Evolutionary conservation across 2,888 invertebrate genomes (phyloP).

Genomic region (Thelaira solivaga): DNA sequence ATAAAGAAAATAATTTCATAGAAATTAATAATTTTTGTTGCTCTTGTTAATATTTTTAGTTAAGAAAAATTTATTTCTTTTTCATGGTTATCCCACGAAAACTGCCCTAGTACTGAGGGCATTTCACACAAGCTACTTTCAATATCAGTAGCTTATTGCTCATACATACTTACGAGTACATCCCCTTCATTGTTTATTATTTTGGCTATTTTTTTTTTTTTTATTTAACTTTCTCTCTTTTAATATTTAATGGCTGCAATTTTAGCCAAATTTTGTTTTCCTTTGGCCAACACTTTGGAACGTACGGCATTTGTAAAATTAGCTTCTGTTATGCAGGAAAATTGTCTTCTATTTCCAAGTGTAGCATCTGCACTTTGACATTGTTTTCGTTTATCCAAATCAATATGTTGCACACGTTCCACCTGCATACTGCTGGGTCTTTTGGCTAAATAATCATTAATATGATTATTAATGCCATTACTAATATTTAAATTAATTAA

Average conservation of each 20-base stretch:
- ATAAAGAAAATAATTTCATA: too few species aligned
- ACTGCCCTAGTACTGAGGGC: too few species aligned
- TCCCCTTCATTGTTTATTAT: too few species aligned
- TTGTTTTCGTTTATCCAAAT: slow-evolving; percentile 66
- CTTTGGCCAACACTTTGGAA: slow-evolving; percentile 67
- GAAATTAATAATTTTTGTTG: too few species aligned
- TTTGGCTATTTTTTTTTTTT: too few species aligned
- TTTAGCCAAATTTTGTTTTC: slow-evolving; percentile 69
- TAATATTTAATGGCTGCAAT: slow-evolving; percentile 64
- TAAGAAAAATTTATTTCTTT: too few species aligned
- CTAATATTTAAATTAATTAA: slow-evolving; percentile 80
- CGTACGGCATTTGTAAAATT: slow-evolving; percentile 80
- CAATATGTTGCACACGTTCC: slow-evolving; percentile 71
- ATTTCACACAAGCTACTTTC: too few species aligned
- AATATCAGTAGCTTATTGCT: too few species aligned
- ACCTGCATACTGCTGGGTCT: slow-evolving; percentile 76
- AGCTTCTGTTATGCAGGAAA: slow-evolving; percentile 78
- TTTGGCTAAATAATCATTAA: slow-evolving; percentile 71
- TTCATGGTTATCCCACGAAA: too few species aligned
- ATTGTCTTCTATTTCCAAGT: slow-evolving; percentile 57
- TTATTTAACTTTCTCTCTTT: too few species aligned
- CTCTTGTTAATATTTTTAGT: too few species aligned
- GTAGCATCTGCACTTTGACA: slow-evolving; percentile 65
- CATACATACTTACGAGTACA: too few species aligned
- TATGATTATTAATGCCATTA: slow-evolving; percentile 71